These are phyloP conservation scores for Berghia stephanieae DNA, from an alignment of 1,140 invertebrate species.

Conservation along the genomic window DNA sequence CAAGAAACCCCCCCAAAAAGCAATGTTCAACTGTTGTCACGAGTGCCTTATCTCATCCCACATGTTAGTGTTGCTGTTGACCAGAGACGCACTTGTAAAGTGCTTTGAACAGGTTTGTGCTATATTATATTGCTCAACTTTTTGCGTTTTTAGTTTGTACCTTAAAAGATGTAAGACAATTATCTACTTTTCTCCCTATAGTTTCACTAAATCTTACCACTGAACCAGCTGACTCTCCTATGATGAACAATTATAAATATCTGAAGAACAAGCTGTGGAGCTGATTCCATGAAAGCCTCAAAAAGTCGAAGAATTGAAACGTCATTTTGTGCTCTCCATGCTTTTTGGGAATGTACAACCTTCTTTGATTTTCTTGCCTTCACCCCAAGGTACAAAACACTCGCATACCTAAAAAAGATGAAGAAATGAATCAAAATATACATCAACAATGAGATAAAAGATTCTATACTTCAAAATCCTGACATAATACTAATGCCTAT, in stretches of 20 bases:
- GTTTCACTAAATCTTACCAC: slow-evolving; percentile 29
- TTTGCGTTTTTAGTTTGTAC: background rate
- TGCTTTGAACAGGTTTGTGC: too few relatives aligned
- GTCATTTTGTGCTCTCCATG: slow-evolving; percentile 48
- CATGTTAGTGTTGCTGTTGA: too few relatives aligned
- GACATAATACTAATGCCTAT: too few relatives aligned
- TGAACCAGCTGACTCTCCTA: slow-evolving; percentile 38
- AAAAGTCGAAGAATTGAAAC: slow-evolving; percentile 78
- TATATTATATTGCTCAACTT: background rate
- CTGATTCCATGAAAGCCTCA: slow-evolving; percentile 88
- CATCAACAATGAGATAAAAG: too few relatives aligned
- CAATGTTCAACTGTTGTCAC: too few relatives aligned
- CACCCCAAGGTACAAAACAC: slow-evolving; percentile 35
- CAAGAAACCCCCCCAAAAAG: too few relatives aligned
- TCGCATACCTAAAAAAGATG: slow-evolving; percentile 41
- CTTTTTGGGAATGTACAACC: slow-evolving; percentile 32
- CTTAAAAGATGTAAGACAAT: background rate
- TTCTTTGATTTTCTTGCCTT: slow-evolving; percentile 27
- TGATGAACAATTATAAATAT: slow-evolving; percentile 76
- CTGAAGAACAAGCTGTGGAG: slow-evolving; percentile 85
- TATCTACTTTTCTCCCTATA: background rate
- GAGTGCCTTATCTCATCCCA: too few relatives aligned
- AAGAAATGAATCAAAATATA: background rate
- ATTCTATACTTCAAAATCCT: too few relatives aligned
- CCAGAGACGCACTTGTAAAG: too few relatives aligned